Evolutionary conservation across 2,113 vertebrate species (phyloP).

Genomic region (Lophotis ruficrista): DNA sequence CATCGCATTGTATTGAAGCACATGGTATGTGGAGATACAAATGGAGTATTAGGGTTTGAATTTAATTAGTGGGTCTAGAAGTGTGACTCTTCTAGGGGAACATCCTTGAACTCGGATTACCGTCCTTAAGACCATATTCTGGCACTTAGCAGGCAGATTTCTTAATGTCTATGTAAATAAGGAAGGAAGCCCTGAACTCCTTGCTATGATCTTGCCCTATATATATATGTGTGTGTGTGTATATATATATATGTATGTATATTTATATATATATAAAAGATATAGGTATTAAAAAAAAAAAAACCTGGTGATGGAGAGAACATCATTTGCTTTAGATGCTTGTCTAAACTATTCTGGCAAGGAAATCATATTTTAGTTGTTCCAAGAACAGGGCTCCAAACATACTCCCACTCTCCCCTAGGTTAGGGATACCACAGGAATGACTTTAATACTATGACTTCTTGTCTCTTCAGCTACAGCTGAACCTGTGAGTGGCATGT

Average conservation of each 20-base stretch:
- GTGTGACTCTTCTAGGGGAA: background rate
- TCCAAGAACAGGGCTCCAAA: background rate
- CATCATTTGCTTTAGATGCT: background rate
- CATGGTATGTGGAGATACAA: background rate
- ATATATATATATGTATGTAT: no score
- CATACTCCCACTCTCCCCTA: background rate
- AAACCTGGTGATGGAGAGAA: background rate
- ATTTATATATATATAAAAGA: no score
- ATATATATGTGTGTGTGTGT: background rate
- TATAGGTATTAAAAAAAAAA: no score
- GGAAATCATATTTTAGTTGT: background rate
- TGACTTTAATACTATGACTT: background rate
- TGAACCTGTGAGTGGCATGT: background rate
- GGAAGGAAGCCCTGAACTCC: background rate
- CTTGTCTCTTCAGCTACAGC: background rate
- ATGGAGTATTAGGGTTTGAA: background rate
- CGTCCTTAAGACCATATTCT: background rate
- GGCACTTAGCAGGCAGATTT: background rate
- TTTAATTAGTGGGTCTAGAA: background rate
- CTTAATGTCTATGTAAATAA: background rate
- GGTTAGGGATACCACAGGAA: background rate
- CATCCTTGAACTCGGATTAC: background rate
- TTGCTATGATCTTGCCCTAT: background rate
- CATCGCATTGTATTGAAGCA: background rate
- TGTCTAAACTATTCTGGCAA: background rate